Evolutionary conservation across 92 coral and sea anemone genomes (phyloP).

Genomic region (Actinostola sp.): DNA sequence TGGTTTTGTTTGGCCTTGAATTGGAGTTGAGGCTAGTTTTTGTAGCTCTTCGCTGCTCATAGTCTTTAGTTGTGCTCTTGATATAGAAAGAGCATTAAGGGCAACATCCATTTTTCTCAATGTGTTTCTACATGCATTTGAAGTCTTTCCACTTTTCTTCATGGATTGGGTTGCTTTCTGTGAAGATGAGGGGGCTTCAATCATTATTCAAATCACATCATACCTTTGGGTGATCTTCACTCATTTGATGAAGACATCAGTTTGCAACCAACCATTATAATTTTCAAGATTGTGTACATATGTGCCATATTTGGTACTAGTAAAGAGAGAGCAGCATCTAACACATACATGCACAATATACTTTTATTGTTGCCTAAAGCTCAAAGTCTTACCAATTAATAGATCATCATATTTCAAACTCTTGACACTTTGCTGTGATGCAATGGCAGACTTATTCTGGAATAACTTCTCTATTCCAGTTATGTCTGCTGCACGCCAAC

Average conservation of each 20-base stretch:
- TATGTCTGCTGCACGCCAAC: constrained; percentile 30
- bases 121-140: constrained; percentile 19
- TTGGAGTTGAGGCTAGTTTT: neutral
- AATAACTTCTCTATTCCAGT: constrained; percentile 30
- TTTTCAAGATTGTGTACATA: too few relatives aligned
- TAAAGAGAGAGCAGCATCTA: too few relatives aligned
- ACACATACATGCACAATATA: too few relatives aligned
- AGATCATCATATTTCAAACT: constrained; percentile 26
- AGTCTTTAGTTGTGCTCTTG: constrained; percentile 25
- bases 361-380: too few relatives aligned
- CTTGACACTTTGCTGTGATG: constrained; percentile 19
- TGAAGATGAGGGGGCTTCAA: neutral
- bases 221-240: too few relatives aligned
- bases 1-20: too few relatives aligned
- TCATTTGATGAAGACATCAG: too few relatives aligned
- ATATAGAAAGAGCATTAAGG: constrained; percentile 4
- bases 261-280: too few relatives aligned
- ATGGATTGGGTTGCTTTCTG: constrained; percentile 34
- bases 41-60: constrained; percentile 28
- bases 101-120: constrained; percentile 35
- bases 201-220: too few relatives aligned
- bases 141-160: constrained; percentile 15
- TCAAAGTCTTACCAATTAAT: constrained; percentile 20
- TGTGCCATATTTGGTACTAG: too few relatives aligned
- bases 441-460: constrained; percentile 10